phyloP scores from a whole-genome alignment of 2,888 invertebrate species.

The Lamellibrachia satsuma region DNA sequence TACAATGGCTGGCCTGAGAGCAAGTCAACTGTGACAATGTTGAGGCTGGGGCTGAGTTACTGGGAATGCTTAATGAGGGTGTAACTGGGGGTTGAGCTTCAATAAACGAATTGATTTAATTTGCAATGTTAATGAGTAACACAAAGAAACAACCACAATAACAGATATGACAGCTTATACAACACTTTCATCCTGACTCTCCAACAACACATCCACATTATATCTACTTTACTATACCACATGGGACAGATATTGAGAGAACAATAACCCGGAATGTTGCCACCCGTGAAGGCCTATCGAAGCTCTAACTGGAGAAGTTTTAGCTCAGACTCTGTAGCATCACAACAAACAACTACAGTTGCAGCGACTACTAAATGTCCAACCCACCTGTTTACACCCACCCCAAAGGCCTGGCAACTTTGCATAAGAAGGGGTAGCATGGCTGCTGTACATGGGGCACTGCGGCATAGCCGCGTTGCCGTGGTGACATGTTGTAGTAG shows the following conservation, averaged over 20 bases:
- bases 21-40: not conserved
- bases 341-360: not conserved
- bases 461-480: not conserved
- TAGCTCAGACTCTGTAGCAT: not conserved
- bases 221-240: not conserved
- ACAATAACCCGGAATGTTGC: not conserved
- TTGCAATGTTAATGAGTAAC: not conserved
- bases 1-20: not conserved
- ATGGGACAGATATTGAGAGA: not conserved
- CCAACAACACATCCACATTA: not conserved
- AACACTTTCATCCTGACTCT: not conserved
- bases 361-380: not conserved
- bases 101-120: not conserved
- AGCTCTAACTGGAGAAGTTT: not conserved
- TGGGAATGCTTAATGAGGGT: not conserved
- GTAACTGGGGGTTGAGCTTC: not conserved
- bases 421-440: not conserved
- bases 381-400: constrained; percentile 11
- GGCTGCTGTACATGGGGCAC: not conserved
- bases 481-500: not conserved
- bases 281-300: not conserved
- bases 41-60: not conserved
- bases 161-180: not conserved
- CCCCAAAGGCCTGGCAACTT: constrained; percentile 17
- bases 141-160: not conserved